A percentile compares a stretch with the other conserved stretches of the same genome.
Conservation (phyloP, 2,113 vertebrate species). For the Gadus chalcogrammus region DNA sequence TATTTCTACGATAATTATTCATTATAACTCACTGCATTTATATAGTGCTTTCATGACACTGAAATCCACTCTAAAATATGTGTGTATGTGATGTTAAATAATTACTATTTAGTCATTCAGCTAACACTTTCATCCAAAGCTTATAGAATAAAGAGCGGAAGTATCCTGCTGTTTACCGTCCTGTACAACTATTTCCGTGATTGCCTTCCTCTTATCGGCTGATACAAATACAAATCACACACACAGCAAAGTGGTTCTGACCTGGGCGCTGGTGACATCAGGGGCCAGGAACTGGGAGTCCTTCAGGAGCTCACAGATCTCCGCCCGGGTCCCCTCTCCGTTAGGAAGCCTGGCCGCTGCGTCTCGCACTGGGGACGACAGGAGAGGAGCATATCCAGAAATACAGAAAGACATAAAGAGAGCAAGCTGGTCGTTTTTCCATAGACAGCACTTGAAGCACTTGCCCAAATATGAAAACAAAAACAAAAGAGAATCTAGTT, state of each 20-base stretch:
- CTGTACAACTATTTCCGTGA: no score
- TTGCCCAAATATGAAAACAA: not conserved
- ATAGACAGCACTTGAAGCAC: not conserved
- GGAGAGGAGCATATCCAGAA: not conserved
- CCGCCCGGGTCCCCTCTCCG: slow-evolving; percentile 93
- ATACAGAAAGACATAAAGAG: not conserved
- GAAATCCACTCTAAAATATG: no score
- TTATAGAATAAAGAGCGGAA: no score
- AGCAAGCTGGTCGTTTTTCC: not conserved
- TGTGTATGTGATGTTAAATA: no score
- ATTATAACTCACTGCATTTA: no score
- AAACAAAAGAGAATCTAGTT: slow-evolving; percentile 5
- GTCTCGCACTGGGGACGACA: slow-evolving; percentile 80
- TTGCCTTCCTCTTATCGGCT: no score
- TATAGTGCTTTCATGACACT: no score
- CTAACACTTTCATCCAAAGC: no score
- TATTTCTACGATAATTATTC: no score
- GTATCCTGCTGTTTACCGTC: no score
- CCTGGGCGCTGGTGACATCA: slow-evolving; percentile 96
- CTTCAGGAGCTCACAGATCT: slow-evolving; percentile 96
- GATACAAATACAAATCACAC: no score
- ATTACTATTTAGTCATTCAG: no score
- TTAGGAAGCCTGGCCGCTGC: slow-evolving; percentile 95
- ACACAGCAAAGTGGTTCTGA: slow-evolving; percentile 37
- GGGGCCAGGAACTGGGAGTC: slow-evolving; percentile 97